These are phyloP conservation scores for Amblyteles armatorius DNA, from an alignment of 2,888 invertebrate species.

Conservation along the genomic window DNA sequence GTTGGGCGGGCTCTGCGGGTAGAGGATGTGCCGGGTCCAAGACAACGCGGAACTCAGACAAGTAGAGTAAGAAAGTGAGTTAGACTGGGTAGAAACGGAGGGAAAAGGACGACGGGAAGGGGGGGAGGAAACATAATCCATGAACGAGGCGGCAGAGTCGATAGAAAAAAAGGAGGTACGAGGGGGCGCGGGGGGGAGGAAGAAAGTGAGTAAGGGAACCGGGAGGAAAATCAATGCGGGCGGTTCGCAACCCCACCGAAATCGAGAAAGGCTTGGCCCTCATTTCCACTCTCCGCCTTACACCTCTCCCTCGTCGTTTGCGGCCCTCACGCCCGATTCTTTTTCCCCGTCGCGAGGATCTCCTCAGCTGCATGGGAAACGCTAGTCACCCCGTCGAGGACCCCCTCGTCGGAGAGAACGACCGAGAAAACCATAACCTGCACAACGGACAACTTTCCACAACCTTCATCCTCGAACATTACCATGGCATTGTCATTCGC, in stretches of 20 bases:
- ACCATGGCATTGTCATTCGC: slow-evolving; percentile 40
- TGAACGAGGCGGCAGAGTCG: slow-evolving; percentile 22
- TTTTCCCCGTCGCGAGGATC: slow-evolving; percentile 37
- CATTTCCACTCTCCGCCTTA: slow-evolving; percentile 61
- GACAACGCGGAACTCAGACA: slow-evolving; percentile 67
- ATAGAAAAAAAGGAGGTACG: slow-evolving; percentile 52
- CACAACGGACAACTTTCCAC: slow-evolving; percentile 80
- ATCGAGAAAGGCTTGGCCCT: slow-evolving; percentile 72
- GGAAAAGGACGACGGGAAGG: slow-evolving; percentile 45
- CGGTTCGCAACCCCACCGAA: slow-evolving; percentile 72
- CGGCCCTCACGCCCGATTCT: slow-evolving; percentile 36
- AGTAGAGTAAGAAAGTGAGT: slow-evolving; percentile 54
- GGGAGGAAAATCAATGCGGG: slow-evolving; percentile 81
- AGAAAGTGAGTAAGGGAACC: slow-evolving; percentile 29
- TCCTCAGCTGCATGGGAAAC: slow-evolving; percentile 61
- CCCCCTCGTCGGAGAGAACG: slow-evolving; percentile 65
- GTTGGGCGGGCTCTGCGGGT: slow-evolving; percentile 70
- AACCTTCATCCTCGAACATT: slow-evolving; percentile 63
- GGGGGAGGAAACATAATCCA: slow-evolving; percentile 56
- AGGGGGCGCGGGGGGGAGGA: slow-evolving; percentile 18
- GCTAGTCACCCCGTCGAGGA: slow-evolving; percentile 60
- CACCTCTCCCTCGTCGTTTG: slow-evolving; percentile 56
- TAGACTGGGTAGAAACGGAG: slow-evolving; percentile 39
- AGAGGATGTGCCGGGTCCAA: slow-evolving; percentile 64
- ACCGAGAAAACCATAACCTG: slow-evolving; percentile 81